A percentile compares a stretch with the other conserved stretches of the same genome.
These are phyloP conservation scores for Threskiornis aethiopicus DNA, from an alignment of 2,797 vertebrate genomes.

Conservation along the genomic window DNA sequence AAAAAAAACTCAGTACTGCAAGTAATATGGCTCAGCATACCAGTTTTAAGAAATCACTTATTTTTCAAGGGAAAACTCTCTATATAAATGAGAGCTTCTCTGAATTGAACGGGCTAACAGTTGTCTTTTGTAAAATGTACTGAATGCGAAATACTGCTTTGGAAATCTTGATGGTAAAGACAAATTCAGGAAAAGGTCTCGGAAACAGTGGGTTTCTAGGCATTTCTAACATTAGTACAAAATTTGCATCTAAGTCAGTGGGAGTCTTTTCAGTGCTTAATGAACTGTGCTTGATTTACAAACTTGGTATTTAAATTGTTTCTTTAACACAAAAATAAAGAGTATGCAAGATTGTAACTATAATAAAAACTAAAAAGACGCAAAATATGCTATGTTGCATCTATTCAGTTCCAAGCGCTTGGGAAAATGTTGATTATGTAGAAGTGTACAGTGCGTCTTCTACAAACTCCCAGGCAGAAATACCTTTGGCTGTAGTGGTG, in stretches of 20 bases:
- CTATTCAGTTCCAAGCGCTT: accelerated
- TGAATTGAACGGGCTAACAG: accelerated
- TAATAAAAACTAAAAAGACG: background rate
- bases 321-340: background rate
- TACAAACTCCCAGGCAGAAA: background rate
- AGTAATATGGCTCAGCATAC: background rate
- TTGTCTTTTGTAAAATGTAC: background rate
- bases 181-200: background rate
- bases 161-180: background rate
- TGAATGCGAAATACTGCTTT: background rate
- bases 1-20: background rate
- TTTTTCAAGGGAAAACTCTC: background rate
- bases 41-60: background rate
- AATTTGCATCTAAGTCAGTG: slow-evolving; percentile 32
- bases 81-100: background rate
- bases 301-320: slow-evolving; percentile 1
- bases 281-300: slow-evolving; percentile 35
- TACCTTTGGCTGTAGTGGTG: background rate
- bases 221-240: background rate
- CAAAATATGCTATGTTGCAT: background rate
- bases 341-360: background rate
- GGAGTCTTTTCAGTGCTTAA: slow-evolving; percentile 31
- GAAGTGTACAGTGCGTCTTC: background rate
- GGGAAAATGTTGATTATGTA: background rate
- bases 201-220: background rate